Conservation (phyloP, 2,797 vertebrate genomes). For the Rhinophrynus dorsalis region DNA sequence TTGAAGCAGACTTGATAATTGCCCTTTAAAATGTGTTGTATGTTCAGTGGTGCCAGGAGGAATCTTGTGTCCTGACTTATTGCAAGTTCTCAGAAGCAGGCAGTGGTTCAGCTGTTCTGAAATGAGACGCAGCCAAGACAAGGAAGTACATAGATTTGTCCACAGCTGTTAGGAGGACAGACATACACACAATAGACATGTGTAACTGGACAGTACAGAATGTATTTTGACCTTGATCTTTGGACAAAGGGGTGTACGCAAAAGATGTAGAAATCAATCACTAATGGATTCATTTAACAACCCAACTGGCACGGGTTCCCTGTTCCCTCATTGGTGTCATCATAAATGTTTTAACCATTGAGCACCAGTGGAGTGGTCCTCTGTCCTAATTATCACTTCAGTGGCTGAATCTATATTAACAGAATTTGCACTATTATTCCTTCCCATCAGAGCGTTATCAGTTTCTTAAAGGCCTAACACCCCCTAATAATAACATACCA, state of each 20-base stretch:
- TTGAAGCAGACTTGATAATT: no score
- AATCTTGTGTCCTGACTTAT: background rate
- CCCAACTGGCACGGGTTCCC: conserved; percentile 9
- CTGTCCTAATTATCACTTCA: no score
- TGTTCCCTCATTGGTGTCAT: no score
- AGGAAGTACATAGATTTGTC: background rate
- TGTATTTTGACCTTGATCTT: conserved; percentile 19
- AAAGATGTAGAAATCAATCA: conserved; percentile 8
- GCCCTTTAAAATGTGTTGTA: background rate
- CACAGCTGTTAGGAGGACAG: conserved; percentile 34
- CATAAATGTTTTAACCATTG: no score
- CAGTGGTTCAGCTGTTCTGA: conserved; percentile 30
- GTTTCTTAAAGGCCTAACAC: no score
- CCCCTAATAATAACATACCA: no score
- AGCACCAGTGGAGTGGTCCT: background rate
- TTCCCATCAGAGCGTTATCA: no score
- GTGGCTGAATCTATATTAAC: no score
- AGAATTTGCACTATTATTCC: no score
- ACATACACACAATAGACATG: background rate
- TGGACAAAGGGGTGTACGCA: conserved; percentile 26
- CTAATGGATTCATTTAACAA: background rate
- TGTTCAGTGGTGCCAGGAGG: background rate
- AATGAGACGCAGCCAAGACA: conserved; percentile 26
- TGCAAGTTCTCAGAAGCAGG: background rate
- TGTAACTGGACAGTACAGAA: background rate